A percentile compares a stretch with the other conserved stretches of the same genome.
These are phyloP conservation scores for Goniozus legneri DNA, from an alignment of 1,140 invertebrate genomes.

Conservation along the genomic window DNA sequence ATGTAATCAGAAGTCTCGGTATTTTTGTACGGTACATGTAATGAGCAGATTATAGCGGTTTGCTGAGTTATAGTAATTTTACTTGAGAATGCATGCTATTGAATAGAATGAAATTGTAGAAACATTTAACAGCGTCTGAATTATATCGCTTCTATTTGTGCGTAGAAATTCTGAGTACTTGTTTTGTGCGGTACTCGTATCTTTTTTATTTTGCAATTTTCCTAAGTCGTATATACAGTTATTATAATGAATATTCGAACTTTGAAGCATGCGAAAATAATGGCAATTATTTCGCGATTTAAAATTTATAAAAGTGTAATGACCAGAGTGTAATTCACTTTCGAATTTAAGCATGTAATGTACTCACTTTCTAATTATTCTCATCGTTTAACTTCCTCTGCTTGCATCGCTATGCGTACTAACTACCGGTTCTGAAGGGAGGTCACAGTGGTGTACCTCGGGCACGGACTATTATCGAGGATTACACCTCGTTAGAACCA, in stretches of 20 bases:
- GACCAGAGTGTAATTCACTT: conserved; percentile 4
- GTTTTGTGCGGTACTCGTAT: too few species aligned
- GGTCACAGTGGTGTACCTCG: conserved; percentile 51
- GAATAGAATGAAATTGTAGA: conserved; percentile 10
- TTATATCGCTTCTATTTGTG: conserved; percentile 13
- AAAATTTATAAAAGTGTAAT: neutral
- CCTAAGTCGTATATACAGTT: too few species aligned
- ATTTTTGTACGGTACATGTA: too few species aligned
- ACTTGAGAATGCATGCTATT: conserved; percentile 27
- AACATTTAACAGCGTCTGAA: conserved; percentile 5
- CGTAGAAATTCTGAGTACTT: conserved; percentile 9
- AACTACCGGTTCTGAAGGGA: conserved; percentile 54
- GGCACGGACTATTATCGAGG: conserved; percentile 51
- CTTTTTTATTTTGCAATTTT: too few species aligned
- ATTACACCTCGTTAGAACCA: conserved; percentile 48
- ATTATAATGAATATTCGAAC: too few species aligned
- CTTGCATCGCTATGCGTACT: conserved; percentile 50
- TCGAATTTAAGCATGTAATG: conserved; percentile 15
- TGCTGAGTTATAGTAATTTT: conserved; percentile 17
- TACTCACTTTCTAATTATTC: conserved; percentile 28
- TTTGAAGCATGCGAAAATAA: conserved; percentile 17
- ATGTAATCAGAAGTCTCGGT: too few species aligned
- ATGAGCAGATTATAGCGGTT: too few species aligned
- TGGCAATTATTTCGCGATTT: neutral
- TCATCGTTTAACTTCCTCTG: conserved; percentile 42